Evolutionary conservation across 2,797 vertebrate genomes (phyloP), one percentile per base, ranked within the genome.

Genomic region (Pelochelys cantorii): DNA sequence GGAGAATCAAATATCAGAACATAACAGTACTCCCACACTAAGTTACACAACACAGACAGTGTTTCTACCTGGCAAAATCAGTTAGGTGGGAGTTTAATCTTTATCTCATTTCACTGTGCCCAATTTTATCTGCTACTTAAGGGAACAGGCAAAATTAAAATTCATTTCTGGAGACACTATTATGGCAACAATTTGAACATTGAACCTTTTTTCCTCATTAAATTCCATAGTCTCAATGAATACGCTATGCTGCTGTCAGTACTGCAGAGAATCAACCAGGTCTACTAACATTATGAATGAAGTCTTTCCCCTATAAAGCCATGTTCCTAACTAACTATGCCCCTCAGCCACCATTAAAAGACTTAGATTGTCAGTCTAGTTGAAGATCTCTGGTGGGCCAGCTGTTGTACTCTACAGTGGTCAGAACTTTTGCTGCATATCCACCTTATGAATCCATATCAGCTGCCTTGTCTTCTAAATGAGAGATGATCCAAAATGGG

Each of bases 81-180:
- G 5, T 54, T 59, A 34, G 9, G 53, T 56, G 52, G 54, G 48
- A 82, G 42, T 55, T 55, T 90, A 86, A 91, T 81, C 65, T 95
- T 95, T 89, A 56, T 54, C 86, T 93, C 60, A 48, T 95, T 94
- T 95, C 88, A 93, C 82, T 94, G 11, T 88, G 83, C 20, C 7
- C 65, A 74, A 81, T 88, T 93, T 88, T 94, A 83, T 92, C 75
- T 92, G 60, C 71, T 89, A 81, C 86, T 95, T 93, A 94, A 93
- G 13, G 27, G 83, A 94, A 94, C 77, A 78, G 55, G 65, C 82
- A 88, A 88, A 62, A 92, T 91, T 90, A 86, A 79, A 93, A 93
- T 87, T 92, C 83, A 84, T 80, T 91, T 89, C 42, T 37, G 86
- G 87, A 85, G 92, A 93, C 56, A 27, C 60, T 86, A 57, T 87